A percentile compares a stretch with the other conserved stretches of the same genome.
Conservation (phyloP, 2,113 vertebrate species). For the Salvelinus sp. region DNA sequence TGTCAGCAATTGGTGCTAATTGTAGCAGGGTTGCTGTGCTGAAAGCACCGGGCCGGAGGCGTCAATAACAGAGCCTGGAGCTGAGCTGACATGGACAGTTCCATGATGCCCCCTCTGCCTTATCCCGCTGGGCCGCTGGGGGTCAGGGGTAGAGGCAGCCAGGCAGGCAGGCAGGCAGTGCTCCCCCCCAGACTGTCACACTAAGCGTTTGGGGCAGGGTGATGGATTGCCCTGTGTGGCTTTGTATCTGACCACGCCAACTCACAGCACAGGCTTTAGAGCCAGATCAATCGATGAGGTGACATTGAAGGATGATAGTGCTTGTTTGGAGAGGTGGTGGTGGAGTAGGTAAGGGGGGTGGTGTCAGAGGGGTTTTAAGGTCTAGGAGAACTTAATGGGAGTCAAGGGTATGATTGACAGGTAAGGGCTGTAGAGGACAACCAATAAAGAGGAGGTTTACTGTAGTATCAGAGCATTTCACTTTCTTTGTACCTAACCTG, state of each 20-base stretch:
- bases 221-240: constrained; percentile 80
- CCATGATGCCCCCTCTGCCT: not conserved
- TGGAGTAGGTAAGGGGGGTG: constrained; percentile 26
- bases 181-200: constrained; percentile 63
- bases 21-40: constrained; percentile 35
- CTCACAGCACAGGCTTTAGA: constrained; percentile 75
- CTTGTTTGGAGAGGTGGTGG: constrained; percentile 53
- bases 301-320: constrained; percentile 79
- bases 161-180: not conserved
- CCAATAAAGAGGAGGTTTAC: constrained; percentile 41
- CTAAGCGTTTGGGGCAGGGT: constrained; percentile 70
- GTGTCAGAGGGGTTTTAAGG: constrained; percentile 35
- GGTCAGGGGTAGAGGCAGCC: not conserved
- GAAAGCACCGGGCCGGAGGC: constrained; percentile 18
- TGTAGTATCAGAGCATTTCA: constrained; percentile 48
- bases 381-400: constrained; percentile 45
- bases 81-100: constrained; percentile 17
- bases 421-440: constrained; percentile 64
- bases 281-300: constrained; percentile 76
- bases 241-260: constrained; percentile 76
- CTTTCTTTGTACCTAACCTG: constrained; percentile 45
- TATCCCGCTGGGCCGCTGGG: not conserved
- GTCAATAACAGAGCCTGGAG: constrained; percentile 29
- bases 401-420: constrained; percentile 56
- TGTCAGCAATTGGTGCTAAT: constrained; percentile 43